Base-by-base conservation (phyloP, 2,113 vertebrate genomes). In the Carassius auratus region DNA sequence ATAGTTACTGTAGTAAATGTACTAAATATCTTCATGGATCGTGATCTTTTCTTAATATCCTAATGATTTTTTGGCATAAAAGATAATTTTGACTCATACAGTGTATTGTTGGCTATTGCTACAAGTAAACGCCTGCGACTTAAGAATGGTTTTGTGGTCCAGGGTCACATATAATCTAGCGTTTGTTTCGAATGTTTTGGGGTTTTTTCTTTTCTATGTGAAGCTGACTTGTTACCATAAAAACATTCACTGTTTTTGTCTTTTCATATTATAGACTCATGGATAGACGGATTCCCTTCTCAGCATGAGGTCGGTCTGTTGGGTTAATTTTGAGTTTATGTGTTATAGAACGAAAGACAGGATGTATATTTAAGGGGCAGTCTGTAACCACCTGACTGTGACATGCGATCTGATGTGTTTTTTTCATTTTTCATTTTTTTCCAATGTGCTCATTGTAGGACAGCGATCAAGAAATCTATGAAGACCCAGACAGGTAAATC, bases 401-500 rank as follows among this genome's bases (percentile, higher is more conserved):
- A 4, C 33, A 15, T 75, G 30, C 36, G 21, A 12, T 52, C 57
- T 78, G 0, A 8, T 85, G 3, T 80, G 64, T 84, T 7, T 75
- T 21, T 84, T 26, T 26, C 26, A 26, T 26, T 26, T 26, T 26
- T 26, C 26, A 26, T 45, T 48, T 45, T 48, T 10, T 48, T 45
- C 26, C 26, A 26, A 26, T 26, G 26, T 26, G 26, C 1, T 26
- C 26, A 26, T 91, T 90, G 48, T 83, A 95, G 94, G 90, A 92
- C 2, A 90, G 89, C 8, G 92, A 93, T 59, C 89, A 74, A 8
- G 91, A 95, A 0, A 87, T 94, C 52, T 95, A 95, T 68, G 94
- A 95, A 71, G 81, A 79, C 69, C 92, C 95, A 55, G 93, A 95
- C 61, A 91, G 90, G 95, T 95, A 88, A 94, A 94, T 93, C 19